These are phyloP conservation scores for Pterostichus madidus DNA, from an alignment of 2,888 invertebrate species.

Conservation along the genomic window DNA sequence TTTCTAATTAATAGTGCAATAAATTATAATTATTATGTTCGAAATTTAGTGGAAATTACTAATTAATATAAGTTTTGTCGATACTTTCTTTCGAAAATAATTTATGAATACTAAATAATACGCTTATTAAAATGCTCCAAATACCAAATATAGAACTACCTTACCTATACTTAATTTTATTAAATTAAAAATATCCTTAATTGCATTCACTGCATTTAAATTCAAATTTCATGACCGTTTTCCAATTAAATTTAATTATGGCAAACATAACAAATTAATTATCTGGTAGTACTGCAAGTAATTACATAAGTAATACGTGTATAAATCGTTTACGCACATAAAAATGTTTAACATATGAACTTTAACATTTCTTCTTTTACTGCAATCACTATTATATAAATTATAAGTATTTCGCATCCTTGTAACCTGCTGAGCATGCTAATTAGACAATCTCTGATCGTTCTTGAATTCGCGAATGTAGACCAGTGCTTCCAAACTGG, in stretches of 20 bases:
- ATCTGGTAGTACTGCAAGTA: slow-evolving; percentile 1
- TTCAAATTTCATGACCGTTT: slow-evolving; percentile 13
- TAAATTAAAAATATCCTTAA: neutral
- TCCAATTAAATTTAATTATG: slow-evolving; percentile 36
- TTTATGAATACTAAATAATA: neutral
- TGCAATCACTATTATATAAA: neutral
- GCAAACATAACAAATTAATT: slow-evolving; percentile 30
- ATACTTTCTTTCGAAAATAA: slow-evolving; percentile 35
- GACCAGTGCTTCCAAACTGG: slow-evolving; percentile 2
- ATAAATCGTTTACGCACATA: slow-evolving; percentile 15
- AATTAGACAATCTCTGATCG: slow-evolving; percentile 7
- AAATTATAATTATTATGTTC: slow-evolving; percentile 7
- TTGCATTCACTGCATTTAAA: slow-evolving; percentile 6
- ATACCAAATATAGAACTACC: slow-evolving; percentile 19
- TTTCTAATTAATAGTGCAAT: slow-evolving; percentile 6
- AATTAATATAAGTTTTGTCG: slow-evolving; percentile 10
- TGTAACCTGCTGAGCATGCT: neutral
- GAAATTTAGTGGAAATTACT: slow-evolving; percentile 20
- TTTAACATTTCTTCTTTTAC: slow-evolving; percentile 28
- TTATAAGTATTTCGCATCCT: neutral
- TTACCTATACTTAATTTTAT: neutral
- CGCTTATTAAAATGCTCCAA: slow-evolving; percentile 16
- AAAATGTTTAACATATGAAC: slow-evolving; percentile 12
- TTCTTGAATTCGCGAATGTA: slow-evolving; percentile 7
- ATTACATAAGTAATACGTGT: slow-evolving; percentile 10